Percentiles rank a stretch among this genome's conserved stretches.
These are phyloP conservation scores for Zonotrichia leucophrys DNA, from an alignment of 2,113 vertebrate species.

Conservation along the genomic window DNA sequence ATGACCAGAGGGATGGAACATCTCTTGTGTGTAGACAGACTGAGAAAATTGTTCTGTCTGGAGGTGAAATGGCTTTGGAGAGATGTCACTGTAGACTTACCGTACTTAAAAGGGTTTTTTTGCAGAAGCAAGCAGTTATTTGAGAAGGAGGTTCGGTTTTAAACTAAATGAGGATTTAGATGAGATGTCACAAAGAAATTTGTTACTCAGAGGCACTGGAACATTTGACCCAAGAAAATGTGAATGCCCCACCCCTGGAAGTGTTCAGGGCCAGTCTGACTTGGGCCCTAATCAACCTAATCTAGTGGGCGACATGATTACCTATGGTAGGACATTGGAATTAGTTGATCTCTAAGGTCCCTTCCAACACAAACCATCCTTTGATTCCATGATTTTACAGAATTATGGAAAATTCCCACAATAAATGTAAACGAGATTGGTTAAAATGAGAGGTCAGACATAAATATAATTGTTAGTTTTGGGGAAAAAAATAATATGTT, in stretches of 20 bases:
- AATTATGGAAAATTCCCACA: background rate
- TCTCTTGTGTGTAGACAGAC: background rate
- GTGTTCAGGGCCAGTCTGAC: background rate
- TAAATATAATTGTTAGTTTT: background rate
- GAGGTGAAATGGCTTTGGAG: background rate
- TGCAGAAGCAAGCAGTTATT: background rate
- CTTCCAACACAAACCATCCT: background rate
- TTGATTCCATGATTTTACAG: background rate
- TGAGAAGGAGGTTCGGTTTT: background rate
- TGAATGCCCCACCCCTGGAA: no score
- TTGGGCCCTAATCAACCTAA: background rate
- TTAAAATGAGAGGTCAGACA: background rate
- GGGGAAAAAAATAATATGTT: background rate
- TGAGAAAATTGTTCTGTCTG: background rate
- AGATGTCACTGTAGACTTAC: background rate
- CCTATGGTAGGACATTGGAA: fast-evolving
- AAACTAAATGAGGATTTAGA: background rate
- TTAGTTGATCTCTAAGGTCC: background rate
- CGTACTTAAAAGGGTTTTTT: background rate
- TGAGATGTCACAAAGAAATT: background rate
- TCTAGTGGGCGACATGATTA: background rate
- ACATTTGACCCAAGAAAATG: background rate
- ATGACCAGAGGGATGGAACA: background rate
- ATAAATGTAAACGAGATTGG: background rate
- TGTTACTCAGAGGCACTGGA: background rate